phyloP scores from a whole-genome alignment of 2,888 invertebrate genomes.

The Parnassius apollo region DNA sequence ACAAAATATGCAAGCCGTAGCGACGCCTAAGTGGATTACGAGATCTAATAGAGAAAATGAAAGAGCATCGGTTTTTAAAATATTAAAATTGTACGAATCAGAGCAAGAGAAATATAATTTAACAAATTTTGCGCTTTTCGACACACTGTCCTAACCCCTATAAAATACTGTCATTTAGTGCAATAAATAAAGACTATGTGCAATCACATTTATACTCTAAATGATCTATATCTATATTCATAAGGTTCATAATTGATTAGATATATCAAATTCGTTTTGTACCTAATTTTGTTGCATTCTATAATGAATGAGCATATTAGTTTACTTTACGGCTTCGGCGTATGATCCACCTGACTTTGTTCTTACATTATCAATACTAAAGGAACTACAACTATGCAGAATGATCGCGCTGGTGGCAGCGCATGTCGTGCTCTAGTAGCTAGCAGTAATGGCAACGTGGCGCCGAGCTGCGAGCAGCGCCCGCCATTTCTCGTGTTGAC shows the following conservation, averaged over 20 bases:
- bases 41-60: background rate
- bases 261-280: conserved; percentile 69
- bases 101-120: background rate
- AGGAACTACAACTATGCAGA: conserved; percentile 37
- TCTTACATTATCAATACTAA: conserved; percentile 34
- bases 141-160: conserved; percentile 3
- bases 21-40: conserved; percentile 26
- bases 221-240: conserved; percentile 53
- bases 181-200: conserved; percentile 53
- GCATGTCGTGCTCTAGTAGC: conserved; percentile 38
- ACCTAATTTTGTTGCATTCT: conserved; percentile 59
- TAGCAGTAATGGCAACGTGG: conserved; percentile 68
- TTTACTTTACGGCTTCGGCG: conserved; percentile 28
- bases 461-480: conserved; percentile 32
- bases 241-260: conserved; percentile 51
- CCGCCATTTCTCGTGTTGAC: conserved; percentile 46
- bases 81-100: background rate
- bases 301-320: conserved; percentile 20
- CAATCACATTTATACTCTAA: conserved; percentile 62
- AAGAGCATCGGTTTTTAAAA: background rate
- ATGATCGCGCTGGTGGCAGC: background rate
- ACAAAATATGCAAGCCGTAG: conserved; percentile 28
- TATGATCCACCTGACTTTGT: conserved; percentile 31
- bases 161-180: conserved; percentile 27
- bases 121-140: conserved; percentile 2